Percentiles rank a stretch among this genome's conserved stretches.
phyloP scores from a whole-genome alignment of 2,888 invertebrate species.

The Ectemnius continuus region DNA sequence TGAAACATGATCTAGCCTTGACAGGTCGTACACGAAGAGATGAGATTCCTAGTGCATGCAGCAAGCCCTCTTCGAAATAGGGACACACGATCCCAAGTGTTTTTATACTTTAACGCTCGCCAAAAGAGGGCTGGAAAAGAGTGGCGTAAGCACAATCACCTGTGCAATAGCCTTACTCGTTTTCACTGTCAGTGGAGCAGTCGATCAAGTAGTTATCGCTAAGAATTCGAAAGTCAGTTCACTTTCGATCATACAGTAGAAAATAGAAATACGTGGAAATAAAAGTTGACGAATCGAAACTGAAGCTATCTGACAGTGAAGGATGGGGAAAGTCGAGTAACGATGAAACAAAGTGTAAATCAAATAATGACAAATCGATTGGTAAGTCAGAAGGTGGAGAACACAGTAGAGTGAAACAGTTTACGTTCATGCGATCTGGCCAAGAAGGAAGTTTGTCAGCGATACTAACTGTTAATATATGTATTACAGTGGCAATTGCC shows the following conservation, averaged over 20 bases:
- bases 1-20: no score
- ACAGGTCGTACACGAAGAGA: slow-evolving; percentile 33
- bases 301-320: slow-evolving; percentile 26
- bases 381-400: no score
- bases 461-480: slow-evolving; percentile 39
- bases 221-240: slow-evolving; percentile 20
- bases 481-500: slow-evolving; percentile 44
- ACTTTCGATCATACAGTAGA: slow-evolving; percentile 59
- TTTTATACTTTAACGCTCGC: slow-evolving; percentile 40
- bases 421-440: no score
- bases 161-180: slow-evolving; percentile 61
- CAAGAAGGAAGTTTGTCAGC: neutral
- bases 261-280: slow-evolving; percentile 62
- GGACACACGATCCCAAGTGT: slow-evolving; percentile 44
- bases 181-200: slow-evolving; percentile 44
- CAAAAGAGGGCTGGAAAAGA: slow-evolving; percentile 16
- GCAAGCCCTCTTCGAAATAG: slow-evolving; percentile 30
- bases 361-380: no score
- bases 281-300: slow-evolving; percentile 54
- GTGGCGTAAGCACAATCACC: slow-evolving; percentile 36
- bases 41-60: slow-evolving; percentile 38
- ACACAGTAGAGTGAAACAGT: no score
- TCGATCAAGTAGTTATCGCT: slow-evolving; percentile 38
- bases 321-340: slow-evolving; percentile 23
- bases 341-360: no score